These are phyloP conservation scores for Caenorhabditis afra DNA, from an alignment of 2,888 invertebrate genomes.

Conservation along the genomic window DNA sequence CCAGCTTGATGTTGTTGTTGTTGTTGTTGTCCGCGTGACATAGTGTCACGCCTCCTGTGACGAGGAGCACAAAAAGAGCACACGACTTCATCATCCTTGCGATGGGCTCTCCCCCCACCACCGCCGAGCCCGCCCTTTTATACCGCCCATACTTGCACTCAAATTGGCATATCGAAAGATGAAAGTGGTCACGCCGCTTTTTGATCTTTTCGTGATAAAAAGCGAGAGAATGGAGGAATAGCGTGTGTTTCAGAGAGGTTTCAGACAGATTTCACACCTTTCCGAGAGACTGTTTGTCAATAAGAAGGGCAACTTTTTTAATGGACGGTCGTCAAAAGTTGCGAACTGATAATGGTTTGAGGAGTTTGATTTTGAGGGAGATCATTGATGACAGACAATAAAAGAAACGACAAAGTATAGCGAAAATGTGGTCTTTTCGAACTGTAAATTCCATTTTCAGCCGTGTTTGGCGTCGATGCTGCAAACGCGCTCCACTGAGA, in stretches of 20 bases:
- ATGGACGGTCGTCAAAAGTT: background rate
- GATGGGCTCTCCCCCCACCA: too few species aligned
- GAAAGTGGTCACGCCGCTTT: too few species aligned
- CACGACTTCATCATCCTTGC: too few species aligned
- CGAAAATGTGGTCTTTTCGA: too few species aligned
- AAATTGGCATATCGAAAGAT: too few species aligned
- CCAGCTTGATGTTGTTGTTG: conserved; percentile 28
- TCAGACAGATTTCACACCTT: background rate
- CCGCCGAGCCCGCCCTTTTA: conserved; percentile 6
- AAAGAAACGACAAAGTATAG: too few species aligned
- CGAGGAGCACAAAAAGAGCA: background rate
- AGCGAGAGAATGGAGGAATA: background rate
- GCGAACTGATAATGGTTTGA: background rate
- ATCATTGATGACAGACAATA: too few species aligned
- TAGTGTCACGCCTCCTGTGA: background rate
- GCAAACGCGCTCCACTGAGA: too few species aligned
- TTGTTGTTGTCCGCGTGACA: background rate
- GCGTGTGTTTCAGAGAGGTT: background rate
- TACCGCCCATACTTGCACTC: conserved; percentile 1
- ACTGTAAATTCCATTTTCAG: too few species aligned
- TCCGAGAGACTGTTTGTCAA: background rate
- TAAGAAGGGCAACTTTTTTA: conserved; percentile 6
- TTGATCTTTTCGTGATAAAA: background rate
- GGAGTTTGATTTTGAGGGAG: too few species aligned
- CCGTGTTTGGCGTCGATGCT: too few species aligned